Evolutionary conservation across 2,888 invertebrate species (phyloP).

Genomic region (Metacarcinus magister): DNA sequence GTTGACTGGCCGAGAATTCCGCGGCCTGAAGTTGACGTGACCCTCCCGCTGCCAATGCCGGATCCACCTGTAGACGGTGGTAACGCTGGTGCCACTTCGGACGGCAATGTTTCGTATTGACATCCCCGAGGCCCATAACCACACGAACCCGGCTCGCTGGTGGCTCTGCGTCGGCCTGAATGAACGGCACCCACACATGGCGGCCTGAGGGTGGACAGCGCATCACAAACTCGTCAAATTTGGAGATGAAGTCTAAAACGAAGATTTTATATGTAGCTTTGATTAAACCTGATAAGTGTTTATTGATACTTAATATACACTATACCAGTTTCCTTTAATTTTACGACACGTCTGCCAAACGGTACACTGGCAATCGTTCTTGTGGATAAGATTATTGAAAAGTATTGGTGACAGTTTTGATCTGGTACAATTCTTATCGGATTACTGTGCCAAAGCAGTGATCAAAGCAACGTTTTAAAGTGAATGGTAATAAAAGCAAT

Average conservation of each 20-base stretch:
- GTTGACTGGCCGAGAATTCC: not conserved
- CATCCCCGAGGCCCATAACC: constrained; percentile 56
- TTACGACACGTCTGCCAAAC: not conserved
- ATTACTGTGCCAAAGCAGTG: no score
- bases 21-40: not conserved
- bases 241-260: not conserved
- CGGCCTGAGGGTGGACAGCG: constrained; percentile 20
- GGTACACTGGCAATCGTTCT: not conserved
- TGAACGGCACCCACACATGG: not conserved
- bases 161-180: constrained; percentile 4
- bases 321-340: not conserved
- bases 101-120: constrained; percentile 26
- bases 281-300: no score
- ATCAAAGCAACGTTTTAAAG: no score
- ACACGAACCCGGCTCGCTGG: constrained; percentile 56
- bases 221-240: not conserved
- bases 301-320: no score
- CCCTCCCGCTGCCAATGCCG: constrained; percentile 57
- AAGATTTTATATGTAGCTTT: not conserved
- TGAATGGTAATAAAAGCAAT: no score
- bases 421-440: not conserved
- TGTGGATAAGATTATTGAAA: not conserved
- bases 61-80: constrained; percentile 66
- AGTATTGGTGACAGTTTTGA: not conserved
- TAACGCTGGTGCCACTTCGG: constrained; percentile 53